Percentiles rank a stretch among this genome's conserved stretches.
Evolutionary conservation across 2,113 vertebrate genomes (phyloP).

Genomic region (Lanius collurio): DNA sequence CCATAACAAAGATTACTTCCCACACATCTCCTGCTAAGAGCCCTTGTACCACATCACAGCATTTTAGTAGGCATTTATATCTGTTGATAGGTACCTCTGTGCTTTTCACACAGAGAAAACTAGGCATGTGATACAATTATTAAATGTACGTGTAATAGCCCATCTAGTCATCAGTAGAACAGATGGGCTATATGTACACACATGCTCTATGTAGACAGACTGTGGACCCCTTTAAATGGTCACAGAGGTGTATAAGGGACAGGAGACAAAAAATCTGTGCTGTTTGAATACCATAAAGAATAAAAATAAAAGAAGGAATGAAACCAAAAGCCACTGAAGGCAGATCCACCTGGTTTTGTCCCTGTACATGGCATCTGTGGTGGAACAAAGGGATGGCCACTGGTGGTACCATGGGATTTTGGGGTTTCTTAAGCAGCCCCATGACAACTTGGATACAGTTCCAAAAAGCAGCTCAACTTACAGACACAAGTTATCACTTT

Average conservation of each 20-base stretch:
- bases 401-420: not conserved
- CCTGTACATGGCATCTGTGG: not conserved
- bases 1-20: slow-evolving; percentile 31
- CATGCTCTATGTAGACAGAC: not conserved
- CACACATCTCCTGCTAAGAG: slow-evolving; percentile 34
- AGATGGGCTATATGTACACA: not conserved
- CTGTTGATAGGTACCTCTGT: not conserved
- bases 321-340: not conserved
- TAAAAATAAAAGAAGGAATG: not conserved
- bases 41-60: slow-evolving; percentile 30
- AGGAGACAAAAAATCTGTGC: not conserved
- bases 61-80: slow-evolving; percentile 1
- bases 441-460: not conserved
- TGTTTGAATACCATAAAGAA: not conserved
- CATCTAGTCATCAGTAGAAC: not conserved
- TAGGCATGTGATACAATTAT: not conserved
- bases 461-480: not conserved
- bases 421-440: not conserved
- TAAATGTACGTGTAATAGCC: not conserved
- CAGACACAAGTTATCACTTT: not conserved
- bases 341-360: not conserved
- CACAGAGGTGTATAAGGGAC: not conserved
- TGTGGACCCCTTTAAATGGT: not conserved
- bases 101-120: not conserved
- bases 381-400: not conserved